These are phyloP conservation scores for Chalcis sispes DNA, from an alignment of 2,888 invertebrate genomes.

Conservation along the genomic window DNA sequence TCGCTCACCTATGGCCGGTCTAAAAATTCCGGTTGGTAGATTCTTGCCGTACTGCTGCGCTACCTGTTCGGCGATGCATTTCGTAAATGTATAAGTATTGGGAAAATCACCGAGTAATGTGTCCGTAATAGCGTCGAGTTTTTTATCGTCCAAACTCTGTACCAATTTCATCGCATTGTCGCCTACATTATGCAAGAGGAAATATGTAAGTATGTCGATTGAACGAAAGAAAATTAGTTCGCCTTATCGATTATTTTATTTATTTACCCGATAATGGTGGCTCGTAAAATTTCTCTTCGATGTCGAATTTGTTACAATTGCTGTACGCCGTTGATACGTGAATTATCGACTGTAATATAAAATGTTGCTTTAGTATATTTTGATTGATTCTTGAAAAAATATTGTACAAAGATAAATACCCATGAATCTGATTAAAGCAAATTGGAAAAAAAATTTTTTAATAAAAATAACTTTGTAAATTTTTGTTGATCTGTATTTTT, in stretches of 20 bases:
- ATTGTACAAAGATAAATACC: not conserved
- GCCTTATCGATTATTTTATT: not conserved
- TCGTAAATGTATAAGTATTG: constrained; percentile 86
- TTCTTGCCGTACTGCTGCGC: constrained; percentile 78
- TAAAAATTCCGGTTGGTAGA: constrained; percentile 82
- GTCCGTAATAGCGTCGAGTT: constrained; percentile 69
- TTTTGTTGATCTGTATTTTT: too few species aligned
- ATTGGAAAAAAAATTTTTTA: too few species aligned
- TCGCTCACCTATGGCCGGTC: constrained; percentile 82
- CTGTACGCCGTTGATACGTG: constrained; percentile 91
- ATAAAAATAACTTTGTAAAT: too few species aligned
- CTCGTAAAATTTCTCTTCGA: constrained; percentile 76
- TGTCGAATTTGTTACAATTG: constrained; percentile 78
- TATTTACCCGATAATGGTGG: constrained; percentile 66
- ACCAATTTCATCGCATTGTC: constrained; percentile 72
- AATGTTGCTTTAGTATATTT: not conserved
- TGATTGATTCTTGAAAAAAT: not conserved
- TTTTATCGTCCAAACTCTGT: constrained; percentile 71
- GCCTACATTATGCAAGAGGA: constrained; percentile 60
- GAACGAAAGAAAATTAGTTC: not conserved
- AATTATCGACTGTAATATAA: constrained; percentile 79
- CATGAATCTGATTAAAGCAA: too few species aligned
- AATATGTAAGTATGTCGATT: constrained; percentile 24
- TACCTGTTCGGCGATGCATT: constrained; percentile 83
- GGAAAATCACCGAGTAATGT: constrained; percentile 77